Evolutionary conservation across 2,113 vertebrate species (phyloP).

Genomic region (Heptranchias perlo): DNA sequence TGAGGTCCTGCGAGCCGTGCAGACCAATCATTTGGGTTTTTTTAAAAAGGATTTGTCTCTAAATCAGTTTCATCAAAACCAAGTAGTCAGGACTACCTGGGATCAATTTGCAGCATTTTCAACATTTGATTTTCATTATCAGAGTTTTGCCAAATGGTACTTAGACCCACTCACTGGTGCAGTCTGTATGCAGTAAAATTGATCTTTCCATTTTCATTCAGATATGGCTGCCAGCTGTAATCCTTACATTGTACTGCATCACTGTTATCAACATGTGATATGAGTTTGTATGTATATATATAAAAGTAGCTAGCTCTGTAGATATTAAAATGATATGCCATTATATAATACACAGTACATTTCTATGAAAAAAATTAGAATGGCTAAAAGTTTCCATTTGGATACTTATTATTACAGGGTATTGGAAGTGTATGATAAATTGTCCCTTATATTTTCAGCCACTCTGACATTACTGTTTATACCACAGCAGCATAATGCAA

Average conservation of each 20-base stretch:
- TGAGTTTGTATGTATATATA: conserved; percentile 10
- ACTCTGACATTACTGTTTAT: background rate
- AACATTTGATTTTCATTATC: background rate
- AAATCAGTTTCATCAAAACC: background rate
- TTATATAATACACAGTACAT: conserved; percentile 16
- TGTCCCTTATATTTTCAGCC: conserved; percentile 15
- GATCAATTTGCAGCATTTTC: background rate
- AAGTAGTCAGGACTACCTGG: background rate
- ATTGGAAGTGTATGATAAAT: conserved; percentile 17
- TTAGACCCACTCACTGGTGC: background rate
- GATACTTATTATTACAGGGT: background rate
- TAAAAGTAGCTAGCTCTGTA: background rate
- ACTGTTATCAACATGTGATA: background rate
- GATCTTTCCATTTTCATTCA: background rate
- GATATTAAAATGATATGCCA: conserved; percentile 27
- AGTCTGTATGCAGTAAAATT: background rate
- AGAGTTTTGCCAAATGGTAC: no score
- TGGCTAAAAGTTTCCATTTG: conserved; percentile 1
- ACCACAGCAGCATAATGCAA: background rate
- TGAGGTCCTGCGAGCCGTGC: background rate
- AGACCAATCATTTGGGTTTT: background rate
- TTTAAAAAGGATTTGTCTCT: background rate
- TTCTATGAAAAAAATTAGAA: conserved; percentile 34
- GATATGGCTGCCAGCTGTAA: background rate
- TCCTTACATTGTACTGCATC: conserved; percentile 14